Percentiles rank a stretch among this genome's conserved stretches.
Evolutionary conservation across 1,140 invertebrate species (phyloP).

Genomic region (Danaus melanippus): DNA sequence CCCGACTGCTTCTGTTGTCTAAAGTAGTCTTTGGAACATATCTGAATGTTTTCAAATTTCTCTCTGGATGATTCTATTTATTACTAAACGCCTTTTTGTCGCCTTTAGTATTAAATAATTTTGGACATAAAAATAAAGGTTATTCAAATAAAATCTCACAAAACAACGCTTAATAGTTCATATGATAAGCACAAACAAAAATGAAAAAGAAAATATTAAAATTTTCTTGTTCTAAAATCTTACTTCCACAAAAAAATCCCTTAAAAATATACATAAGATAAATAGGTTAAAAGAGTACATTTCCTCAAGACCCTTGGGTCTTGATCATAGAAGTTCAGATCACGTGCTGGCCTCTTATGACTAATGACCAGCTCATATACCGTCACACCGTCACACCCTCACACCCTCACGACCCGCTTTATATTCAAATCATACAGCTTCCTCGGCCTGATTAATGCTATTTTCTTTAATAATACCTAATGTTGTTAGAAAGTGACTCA

Average conservation of each 20-base stretch:
- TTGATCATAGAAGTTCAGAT: conserved; percentile 31
- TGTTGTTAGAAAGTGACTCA: conserved; percentile 11
- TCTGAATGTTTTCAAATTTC: too few relatives aligned
- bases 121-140: too few relatives aligned
- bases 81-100: too few relatives aligned
- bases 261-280: conserved; percentile 1
- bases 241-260: conserved; percentile 4
- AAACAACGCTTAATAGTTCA: too few relatives aligned
- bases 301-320: conserved; percentile 30
- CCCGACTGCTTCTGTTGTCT: too few relatives aligned
- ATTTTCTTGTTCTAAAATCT: too few relatives aligned
- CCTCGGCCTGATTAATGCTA: conserved; percentile 61
- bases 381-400: conserved; percentile 22
- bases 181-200: too few relatives aligned
- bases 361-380: conserved; percentile 56
- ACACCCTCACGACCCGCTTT: conserved; percentile 47
- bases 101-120: too few relatives aligned
- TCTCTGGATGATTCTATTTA: too few relatives aligned
- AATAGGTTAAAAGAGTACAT: conserved; percentile 11
- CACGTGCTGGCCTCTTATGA: conserved; percentile 53
- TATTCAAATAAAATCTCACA: too few relatives aligned
- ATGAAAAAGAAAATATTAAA: too few relatives aligned
- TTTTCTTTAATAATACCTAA: conserved; percentile 40
- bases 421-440: conserved; percentile 64
- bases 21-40: too few relatives aligned